These are phyloP conservation scores for Drosophila ohnishii DNA, from an alignment of 1,140 invertebrate genomes.

Conservation along the genomic window DNA sequence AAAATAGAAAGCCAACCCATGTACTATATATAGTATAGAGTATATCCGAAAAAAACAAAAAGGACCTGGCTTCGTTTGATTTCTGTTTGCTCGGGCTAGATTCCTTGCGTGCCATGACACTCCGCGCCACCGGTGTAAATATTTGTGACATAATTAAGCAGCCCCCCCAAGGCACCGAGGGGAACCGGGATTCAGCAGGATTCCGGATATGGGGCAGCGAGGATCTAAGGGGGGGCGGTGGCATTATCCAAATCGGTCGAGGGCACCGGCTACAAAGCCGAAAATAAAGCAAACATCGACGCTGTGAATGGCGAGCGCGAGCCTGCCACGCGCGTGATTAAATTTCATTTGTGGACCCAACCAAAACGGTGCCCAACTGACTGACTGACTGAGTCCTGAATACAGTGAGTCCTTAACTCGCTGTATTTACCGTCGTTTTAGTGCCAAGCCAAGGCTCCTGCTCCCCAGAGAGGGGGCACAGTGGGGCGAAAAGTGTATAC, in stretches of 20 bases:
- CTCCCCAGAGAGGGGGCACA: not conserved
- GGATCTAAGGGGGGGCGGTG: not conserved
- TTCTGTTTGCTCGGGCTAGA: slow-evolving; percentile 64
- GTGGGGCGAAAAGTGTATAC: not conserved
- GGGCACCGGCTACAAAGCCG: slow-evolving; percentile 62
- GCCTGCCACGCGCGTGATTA: slow-evolving; percentile 69
- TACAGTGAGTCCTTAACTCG: slow-evolving; percentile 45
- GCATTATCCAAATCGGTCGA: slow-evolving; percentile 67
- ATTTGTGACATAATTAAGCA: slow-evolving; percentile 81
- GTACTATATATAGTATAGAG: slow-evolving; percentile 1
- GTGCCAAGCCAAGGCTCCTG: slow-evolving; percentile 23
- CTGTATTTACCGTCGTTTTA: slow-evolving; percentile 62
- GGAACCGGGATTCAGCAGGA: slow-evolving; percentile 6
- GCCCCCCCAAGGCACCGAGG: slow-evolving; percentile 30
- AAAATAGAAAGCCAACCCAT: not conserved
- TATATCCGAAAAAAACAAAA: slow-evolving; percentile 17
- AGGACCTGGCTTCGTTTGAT: slow-evolving; percentile 62
- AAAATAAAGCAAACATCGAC: slow-evolving; percentile 75
- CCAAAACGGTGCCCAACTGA: slow-evolving; percentile 40
- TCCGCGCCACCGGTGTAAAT: slow-evolving; percentile 72
- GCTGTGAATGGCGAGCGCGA: slow-evolving; percentile 48
- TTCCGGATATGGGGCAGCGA: not conserved
- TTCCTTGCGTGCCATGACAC: slow-evolving; percentile 72
- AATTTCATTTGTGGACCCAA: slow-evolving; percentile 77
- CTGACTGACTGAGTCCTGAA: slow-evolving; percentile 32